phyloP scores from a whole-genome alignment of 2,888 invertebrate species.

The Drosophila atripex region DNA sequence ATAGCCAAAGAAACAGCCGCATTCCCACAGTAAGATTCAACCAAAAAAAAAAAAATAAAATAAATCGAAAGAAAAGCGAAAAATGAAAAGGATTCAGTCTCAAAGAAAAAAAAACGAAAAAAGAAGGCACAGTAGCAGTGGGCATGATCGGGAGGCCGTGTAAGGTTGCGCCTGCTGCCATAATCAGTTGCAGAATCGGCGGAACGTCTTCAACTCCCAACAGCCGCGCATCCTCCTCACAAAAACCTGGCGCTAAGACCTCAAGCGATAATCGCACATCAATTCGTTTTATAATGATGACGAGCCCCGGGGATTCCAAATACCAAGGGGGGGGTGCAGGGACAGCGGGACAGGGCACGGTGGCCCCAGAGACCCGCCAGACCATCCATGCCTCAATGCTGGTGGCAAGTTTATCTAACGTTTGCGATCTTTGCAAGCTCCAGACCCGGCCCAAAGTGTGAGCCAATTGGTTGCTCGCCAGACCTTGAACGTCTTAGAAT shows the following conservation, averaged over 20 bases:
- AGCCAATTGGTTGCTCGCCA: conserved; percentile 48
- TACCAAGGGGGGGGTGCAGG: background rate
- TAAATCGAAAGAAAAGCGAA: background rate
- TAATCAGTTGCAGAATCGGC: conserved; percentile 43
- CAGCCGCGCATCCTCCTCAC: conserved; percentile 40
- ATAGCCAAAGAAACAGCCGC: conserved; percentile 57
- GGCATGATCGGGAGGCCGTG: conserved; percentile 48
- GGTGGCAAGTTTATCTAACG: conserved; percentile 78
- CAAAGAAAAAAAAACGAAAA: conserved; percentile 9
- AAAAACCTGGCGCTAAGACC: conserved; percentile 75
- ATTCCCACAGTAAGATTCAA: conserved; percentile 70
- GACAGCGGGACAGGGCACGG: conserved; percentile 4
- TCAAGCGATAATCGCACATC: conserved; percentile 78
- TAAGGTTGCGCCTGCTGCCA: conserved; percentile 54
- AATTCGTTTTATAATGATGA: conserved; percentile 81
- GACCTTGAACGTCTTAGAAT: conserved; percentile 50
- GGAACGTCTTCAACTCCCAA: conserved; percentile 9
- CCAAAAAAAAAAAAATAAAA: too few species aligned
- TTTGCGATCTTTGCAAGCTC: conserved; percentile 71
- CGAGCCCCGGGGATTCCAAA: conserved; percentile 50
- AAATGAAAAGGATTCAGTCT: background rate
- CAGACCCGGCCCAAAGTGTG: conserved; percentile 57
- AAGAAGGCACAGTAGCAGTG: conserved; percentile 43
- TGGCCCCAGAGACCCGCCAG: background rate
- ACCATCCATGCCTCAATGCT: conserved; percentile 55